Percentiles rank a stretch among this genome's conserved stretches.
Evolutionary conservation across 2,888 invertebrate species (phyloP).

Genomic region (Cryptocephalus moraei): DNA sequence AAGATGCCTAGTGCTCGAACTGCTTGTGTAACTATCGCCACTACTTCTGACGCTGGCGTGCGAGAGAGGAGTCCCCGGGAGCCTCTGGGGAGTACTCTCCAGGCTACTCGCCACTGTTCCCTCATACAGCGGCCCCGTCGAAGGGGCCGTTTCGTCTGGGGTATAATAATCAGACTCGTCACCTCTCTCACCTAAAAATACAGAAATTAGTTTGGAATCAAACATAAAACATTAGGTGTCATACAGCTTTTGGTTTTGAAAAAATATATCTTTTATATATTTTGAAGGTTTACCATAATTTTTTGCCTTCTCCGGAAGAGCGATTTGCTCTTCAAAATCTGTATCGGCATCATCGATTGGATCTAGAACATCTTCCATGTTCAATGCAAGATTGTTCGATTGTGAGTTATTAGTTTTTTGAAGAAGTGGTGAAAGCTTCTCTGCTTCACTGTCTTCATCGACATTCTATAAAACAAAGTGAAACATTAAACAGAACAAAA

Average conservation of each 20-base stretch:
- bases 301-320: slow-evolving; percentile 18
- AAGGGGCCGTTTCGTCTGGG: slow-evolving; percentile 63
- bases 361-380: slow-evolving; percentile 44
- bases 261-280: too few relatives aligned
- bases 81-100: slow-evolving; percentile 35
- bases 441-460: slow-evolving; percentile 75
- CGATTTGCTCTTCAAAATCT: slow-evolving; percentile 36
- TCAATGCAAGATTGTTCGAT: slow-evolving; percentile 33
- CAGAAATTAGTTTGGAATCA: too few relatives aligned
- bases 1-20: slow-evolving; percentile 67
- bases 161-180: slow-evolving; percentile 74
- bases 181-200: slow-evolving; percentile 36
- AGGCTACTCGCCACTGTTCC: slow-evolving; percentile 26
- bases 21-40: slow-evolving; percentile 72
- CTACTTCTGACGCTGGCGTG: slow-evolving; percentile 61
- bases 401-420: slow-evolving; percentile 35
- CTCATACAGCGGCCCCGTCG: slow-evolving; percentile 51
- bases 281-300: slow-evolving; percentile 18
- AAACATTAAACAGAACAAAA: neutral
- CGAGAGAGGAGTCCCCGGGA: slow-evolving; percentile 58
- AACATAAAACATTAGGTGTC: neutral
- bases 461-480: slow-evolving; percentile 34
- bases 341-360: slow-evolving; percentile 54
- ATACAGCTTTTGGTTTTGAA: too few relatives aligned
- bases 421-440: slow-evolving; percentile 69